Evolutionary conservation across 2,888 invertebrate species (phyloP), one percentile per base, ranked within the genome.

Genomic region (Odontomyia ornata): DNA sequence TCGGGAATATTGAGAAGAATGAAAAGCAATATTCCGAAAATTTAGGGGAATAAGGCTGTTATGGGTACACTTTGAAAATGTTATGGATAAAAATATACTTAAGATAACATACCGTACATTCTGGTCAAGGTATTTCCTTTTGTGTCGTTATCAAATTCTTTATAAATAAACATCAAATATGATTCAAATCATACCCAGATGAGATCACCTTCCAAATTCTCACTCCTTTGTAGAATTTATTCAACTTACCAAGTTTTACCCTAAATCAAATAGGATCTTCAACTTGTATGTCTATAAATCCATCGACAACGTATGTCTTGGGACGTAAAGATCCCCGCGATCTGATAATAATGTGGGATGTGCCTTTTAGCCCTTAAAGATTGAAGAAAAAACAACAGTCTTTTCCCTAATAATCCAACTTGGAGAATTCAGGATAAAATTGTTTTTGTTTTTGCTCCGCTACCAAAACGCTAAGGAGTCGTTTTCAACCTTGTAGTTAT

Each of bases 341-440:
- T 52, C 52, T 52, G 52, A 52, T 52, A 52, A 52, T 52, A n/a
- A 52, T 15, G 18, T 52, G 52, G 52, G 52, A 13, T 52, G 52
- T 52, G 52, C 52, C 52, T 52, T 52, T 52, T 52, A 52, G 52
- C 52, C 52, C 52, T 36, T 52, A 52, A 52, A 52, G 13, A 52
- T 18, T 15, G 7, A 13, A 52, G 52, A 13, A 52, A 18, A 52
- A 52, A 52, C 52, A 52, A 52, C 52, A 52, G 52, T 9, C 52
- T 4, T 13, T 52, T 18, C 3, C 52, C 52, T 52, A 9, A 52
- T 52, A 9, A 52, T 15, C 2, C 3, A n/a, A 52, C 18, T 15
- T n/a, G 7, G 5, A n/a, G 5, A 52, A 18, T 52, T 9, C 5
- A 15, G 3, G 7, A 18, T 52, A 15, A 15, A 9, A 15, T 18